These are phyloP conservation scores for Cuniculus paca DNA, from an alignment of 2,797 vertebrate genomes.

Conservation along the genomic window DNA sequence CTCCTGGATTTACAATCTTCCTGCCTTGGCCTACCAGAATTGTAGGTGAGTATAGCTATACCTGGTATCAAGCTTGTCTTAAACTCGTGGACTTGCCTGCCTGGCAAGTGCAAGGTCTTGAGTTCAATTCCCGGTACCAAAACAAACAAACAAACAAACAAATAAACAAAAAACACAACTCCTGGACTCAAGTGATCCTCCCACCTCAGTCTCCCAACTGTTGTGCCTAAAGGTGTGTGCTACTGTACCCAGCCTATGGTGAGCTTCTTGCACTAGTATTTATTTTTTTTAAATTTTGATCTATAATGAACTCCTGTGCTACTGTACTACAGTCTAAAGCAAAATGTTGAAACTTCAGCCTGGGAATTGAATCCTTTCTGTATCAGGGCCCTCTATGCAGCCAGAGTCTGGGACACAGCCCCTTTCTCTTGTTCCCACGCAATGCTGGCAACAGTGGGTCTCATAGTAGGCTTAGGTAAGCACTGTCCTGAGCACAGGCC, in stretches of 20 bases:
- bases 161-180: background rate
- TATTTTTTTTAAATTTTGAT: background rate
- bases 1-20: background rate
- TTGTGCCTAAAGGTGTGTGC: background rate
- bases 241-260: background rate
- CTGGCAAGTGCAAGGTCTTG: no score
- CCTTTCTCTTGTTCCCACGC: background rate
- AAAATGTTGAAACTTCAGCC: constrained; percentile 33
- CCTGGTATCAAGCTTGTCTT: background rate
- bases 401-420: background rate
- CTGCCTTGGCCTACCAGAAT: background rate
- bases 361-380: background rate
- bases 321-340: background rate
- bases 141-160: no score
- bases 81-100: background rate
- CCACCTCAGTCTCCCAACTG: background rate
- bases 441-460: background rate
- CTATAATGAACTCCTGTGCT: background rate
- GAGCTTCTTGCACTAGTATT: background rate
- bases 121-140: no score
- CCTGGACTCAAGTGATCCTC: background rate
- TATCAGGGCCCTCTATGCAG: background rate
- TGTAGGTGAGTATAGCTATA: background rate
- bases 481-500: background rate
- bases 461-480: background rate